Evolutionary conservation across 2,888 invertebrate species (phyloP), one percentile per base, ranked within the genome.

Genomic region (Arctia plantaginis): DNA sequence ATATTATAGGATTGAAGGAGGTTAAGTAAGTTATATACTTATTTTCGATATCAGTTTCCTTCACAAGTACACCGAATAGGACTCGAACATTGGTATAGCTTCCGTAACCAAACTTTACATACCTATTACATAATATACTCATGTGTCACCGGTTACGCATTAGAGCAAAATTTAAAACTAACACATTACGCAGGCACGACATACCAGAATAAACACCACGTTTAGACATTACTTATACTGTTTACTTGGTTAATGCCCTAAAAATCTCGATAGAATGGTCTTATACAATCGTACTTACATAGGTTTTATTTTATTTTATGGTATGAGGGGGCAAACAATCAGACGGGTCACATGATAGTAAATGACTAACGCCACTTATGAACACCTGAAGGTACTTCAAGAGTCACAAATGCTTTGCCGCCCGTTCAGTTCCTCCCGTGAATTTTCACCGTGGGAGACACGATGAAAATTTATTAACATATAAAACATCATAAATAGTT

Each of bases 171-270:
- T 74, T 76, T 74, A 76, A 72, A 71, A 76, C 77, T 75, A 77
- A 75, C 73, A 75, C 69, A 77, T 84, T 82, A 82, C 82, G 80
- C 68, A 82, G 65, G 77, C 77, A 73, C 73, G 74, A 62, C 71
- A 76, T 76, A 70, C 73, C 39, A 69, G 72, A 75, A 73, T 76
- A 74, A 74, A 82, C 72, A 77, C 66, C 55, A 44, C 23, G 69
- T 72, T 75, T 65, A 69, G 44, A 55, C 66, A 69, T 65, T 65
- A 66, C 67, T 74, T 77, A 69, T 73, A 62, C n/a, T 73, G 71
- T 55, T 71, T 62, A 55, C 65, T 68, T 65, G 65, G 65, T 55
- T 55, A 51, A 65, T 41, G 47, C 10, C 59, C 12, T 62, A 47
- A 69, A 74, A 69, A 69, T 68, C 41, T 20, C 64, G 41, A 65